Evolutionary conservation across 2,888 invertebrate species (phyloP).

Genomic region (Tuta absoluta): DNA sequence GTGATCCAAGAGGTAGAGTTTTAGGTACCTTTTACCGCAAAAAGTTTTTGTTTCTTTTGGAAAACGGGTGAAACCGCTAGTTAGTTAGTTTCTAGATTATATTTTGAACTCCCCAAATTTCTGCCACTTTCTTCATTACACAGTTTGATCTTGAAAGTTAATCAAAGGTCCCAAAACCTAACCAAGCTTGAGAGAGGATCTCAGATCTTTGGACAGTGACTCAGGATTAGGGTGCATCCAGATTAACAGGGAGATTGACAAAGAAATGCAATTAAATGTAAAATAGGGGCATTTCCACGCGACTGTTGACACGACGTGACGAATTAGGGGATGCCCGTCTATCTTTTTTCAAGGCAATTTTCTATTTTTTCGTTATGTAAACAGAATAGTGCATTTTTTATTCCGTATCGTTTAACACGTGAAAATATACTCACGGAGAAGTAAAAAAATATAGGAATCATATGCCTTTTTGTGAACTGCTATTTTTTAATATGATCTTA

Average conservation of each 20-base stretch:
- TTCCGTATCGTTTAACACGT: neutral
- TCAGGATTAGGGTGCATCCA: conserved; percentile 73
- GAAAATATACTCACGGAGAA: no score
- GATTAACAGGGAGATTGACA: conserved; percentile 77
- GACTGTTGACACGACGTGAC: conserved; percentile 75
- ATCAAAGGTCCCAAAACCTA: conserved; percentile 14
- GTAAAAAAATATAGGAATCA: no score
- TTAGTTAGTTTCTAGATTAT: no score
- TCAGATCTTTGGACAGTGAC: neutral
- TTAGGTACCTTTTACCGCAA: no score
- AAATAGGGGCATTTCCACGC: conserved; percentile 78
- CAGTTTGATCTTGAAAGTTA: neutral
- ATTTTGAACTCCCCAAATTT: neutral
- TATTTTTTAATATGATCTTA: no score
- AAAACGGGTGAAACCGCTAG: no score
- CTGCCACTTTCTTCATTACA: neutral
- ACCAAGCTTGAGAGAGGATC: neutral
- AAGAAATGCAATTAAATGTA: conserved; percentile 82
- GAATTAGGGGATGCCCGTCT: conserved; percentile 53
- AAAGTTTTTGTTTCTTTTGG: no score
- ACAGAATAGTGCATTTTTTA: conserved; percentile 7
- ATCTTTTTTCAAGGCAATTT: conserved; percentile 50
- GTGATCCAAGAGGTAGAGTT: no score
- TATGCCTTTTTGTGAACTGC: no score
- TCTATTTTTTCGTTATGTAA: conserved; percentile 30